Percentiles rank a stretch among this genome's conserved stretches.
phyloP scores from a whole-genome alignment of 2,888 invertebrate genomes.

The Venusia cambrica region DNA sequence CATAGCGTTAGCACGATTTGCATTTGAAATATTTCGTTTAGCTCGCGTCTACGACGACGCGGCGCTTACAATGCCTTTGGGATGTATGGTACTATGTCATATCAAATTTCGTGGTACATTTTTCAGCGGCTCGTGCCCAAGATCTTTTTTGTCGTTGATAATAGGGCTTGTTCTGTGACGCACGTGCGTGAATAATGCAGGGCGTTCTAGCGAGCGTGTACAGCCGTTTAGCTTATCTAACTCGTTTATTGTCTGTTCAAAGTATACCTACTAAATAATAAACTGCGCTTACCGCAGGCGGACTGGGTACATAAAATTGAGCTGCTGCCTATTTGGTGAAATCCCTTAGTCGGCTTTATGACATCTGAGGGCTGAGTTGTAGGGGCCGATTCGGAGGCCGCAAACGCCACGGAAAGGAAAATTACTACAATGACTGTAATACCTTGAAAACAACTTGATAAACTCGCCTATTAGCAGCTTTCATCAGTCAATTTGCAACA shows the following conservation, averaged over 20 bases:
- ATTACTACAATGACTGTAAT: neutral
- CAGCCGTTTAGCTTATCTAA: conserved; percentile 41
- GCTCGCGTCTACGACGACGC: conserved; percentile 68
- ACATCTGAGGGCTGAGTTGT: too few relatives aligned
- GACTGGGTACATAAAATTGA: too few relatives aligned
- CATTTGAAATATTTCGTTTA: conserved; percentile 78
- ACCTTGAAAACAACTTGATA: conserved; percentile 1
- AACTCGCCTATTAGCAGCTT: neutral
- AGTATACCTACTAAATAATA: conserved; percentile 4
- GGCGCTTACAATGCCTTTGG: conserved; percentile 65
- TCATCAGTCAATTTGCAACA: conserved; percentile 17
- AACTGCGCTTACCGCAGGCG: too few relatives aligned
- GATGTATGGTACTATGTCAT: conserved; percentile 56
- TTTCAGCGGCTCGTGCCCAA: conserved; percentile 71
- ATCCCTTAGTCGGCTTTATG: too few relatives aligned
- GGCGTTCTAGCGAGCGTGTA: conserved; percentile 36
- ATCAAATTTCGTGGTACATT: conserved; percentile 78
- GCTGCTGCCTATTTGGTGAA: too few relatives aligned
- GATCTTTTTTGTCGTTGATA: conserved; percentile 59
- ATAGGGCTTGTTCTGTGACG: conserved; percentile 63
- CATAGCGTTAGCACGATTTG: conserved; percentile 79
- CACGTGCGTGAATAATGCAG: conserved; percentile 71
- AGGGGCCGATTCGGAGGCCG: too few relatives aligned
- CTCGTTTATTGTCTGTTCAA: conserved; percentile 21
- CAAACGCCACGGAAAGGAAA: too few relatives aligned